phyloP scores from a whole-genome alignment of 2,888 invertebrate species.

The Drosophila lacicola region DNA sequence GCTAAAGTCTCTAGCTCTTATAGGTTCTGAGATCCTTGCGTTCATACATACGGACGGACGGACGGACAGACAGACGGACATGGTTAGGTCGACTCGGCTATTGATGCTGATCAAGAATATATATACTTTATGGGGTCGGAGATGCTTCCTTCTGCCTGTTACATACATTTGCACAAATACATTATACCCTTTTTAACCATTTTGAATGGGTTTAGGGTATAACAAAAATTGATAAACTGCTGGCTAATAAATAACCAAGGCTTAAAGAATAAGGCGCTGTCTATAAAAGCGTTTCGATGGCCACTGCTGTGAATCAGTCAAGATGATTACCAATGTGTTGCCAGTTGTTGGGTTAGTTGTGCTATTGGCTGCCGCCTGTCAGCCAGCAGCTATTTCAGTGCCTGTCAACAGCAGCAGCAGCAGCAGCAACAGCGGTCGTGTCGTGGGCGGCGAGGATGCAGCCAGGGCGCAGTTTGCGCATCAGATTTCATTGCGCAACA shows the following conservation, averaged over 20 bases:
- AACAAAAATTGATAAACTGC: neutral
- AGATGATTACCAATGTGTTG: slow-evolving; percentile 8
- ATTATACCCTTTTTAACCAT: no score
- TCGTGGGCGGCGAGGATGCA: slow-evolving; percentile 65
- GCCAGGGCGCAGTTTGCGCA: slow-evolving; percentile 54
- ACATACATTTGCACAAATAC: no score
- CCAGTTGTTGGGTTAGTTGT: neutral
- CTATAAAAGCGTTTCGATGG: slow-evolving; percentile 7
- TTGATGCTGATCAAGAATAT: no score
- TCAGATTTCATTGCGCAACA: slow-evolving; percentile 57
- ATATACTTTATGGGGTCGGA: no score
- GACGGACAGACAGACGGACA: no score
- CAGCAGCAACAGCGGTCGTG: slow-evolving; percentile 26
- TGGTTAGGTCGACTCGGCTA: no score
- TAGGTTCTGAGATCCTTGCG: no score
- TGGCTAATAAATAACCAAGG: slow-evolving; percentile 14
- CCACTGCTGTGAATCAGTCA: slow-evolving; percentile 1
- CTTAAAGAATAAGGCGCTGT: neutral
- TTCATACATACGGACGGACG: no score
- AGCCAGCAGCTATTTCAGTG: neutral
- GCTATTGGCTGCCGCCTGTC: slow-evolving; percentile 14
- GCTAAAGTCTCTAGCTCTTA: no score
- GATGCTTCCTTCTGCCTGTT: no score
- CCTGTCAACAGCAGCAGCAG: neutral
- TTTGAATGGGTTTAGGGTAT: no score